phyloP scores from a whole-genome alignment of 2,113 vertebrate genomes.

The Pionites leucogaster region DNA sequence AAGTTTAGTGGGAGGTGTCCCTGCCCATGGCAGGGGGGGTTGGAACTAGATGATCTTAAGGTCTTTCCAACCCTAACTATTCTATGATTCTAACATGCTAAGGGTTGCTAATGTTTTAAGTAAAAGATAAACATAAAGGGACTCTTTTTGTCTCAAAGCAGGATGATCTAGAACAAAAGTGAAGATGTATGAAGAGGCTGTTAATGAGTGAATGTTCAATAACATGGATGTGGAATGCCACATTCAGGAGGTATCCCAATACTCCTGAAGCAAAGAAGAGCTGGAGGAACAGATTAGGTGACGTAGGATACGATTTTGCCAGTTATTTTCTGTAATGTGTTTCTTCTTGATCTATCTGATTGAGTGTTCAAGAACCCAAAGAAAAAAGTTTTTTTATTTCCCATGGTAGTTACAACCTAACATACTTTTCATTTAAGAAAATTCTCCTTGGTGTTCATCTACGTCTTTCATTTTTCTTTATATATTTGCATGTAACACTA shows the following conservation, averaged over 20 bases:
- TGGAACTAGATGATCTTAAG: no score
- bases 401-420: background rate
- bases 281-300: background rate
- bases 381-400: conserved; percentile 10
- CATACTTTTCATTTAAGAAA: background rate
- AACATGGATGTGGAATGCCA: background rate
- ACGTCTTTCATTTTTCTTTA: background rate
- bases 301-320: background rate
- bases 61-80: no score
- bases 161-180: background rate
- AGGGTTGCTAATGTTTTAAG: background rate
- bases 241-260: background rate
- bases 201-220: background rate
- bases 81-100: background rate
- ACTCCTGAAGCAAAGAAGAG: background rate
- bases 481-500: background rate
- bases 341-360: background rate
- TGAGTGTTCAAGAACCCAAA: background rate
- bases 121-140: background rate
- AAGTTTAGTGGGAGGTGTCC: no score
- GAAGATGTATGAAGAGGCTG: fast-evolving
- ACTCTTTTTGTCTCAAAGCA: background rate
- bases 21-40: no score
- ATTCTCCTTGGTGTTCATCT: background rate
- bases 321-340: background rate